Evolutionary conservation across 2,113 vertebrate genomes (phyloP).

Genomic region (Hyla sarda): DNA sequence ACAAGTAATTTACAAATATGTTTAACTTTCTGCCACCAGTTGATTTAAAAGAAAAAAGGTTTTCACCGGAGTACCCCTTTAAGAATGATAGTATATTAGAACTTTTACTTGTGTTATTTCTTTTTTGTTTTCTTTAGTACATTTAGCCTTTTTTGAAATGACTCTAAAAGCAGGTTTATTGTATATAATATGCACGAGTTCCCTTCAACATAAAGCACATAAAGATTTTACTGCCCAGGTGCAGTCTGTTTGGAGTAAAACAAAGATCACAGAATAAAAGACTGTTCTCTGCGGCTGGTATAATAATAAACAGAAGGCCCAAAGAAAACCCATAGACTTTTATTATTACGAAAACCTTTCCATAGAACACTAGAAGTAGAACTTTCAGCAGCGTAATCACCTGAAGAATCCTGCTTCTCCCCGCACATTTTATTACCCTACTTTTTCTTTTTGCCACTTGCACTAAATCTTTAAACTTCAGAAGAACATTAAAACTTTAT

Average conservation of each 20-base stretch:
- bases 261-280: conserved; percentile 56
- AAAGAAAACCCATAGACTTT: conserved; percentile 41
- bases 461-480: background rate
- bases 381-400: background rate
- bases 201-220: conserved; percentile 50
- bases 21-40: too few relatives aligned
- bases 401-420: background rate
- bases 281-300: background rate
- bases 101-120: conserved; percentile 13
- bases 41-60: too few relatives aligned
- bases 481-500: background rate
- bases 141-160: conserved; percentile 53
- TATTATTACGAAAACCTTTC: conserved; percentile 43
- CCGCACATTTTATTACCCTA: conserved; percentile 15
- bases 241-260: conserved; percentile 44
- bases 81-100: background rate
- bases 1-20: too few relatives aligned
- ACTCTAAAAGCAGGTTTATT: conserved; percentile 47
- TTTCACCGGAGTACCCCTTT: too few relatives aligned
- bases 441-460: background rate
- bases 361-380: background rate
- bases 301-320: conserved; percentile 24
- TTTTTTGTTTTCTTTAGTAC: background rate
- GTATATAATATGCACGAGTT: conserved; percentile 49
- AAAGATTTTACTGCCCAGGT: conserved; percentile 56